Evolutionary conservation across 2,888 invertebrate species (phyloP).

Genomic region (Meta bourneti): DNA sequence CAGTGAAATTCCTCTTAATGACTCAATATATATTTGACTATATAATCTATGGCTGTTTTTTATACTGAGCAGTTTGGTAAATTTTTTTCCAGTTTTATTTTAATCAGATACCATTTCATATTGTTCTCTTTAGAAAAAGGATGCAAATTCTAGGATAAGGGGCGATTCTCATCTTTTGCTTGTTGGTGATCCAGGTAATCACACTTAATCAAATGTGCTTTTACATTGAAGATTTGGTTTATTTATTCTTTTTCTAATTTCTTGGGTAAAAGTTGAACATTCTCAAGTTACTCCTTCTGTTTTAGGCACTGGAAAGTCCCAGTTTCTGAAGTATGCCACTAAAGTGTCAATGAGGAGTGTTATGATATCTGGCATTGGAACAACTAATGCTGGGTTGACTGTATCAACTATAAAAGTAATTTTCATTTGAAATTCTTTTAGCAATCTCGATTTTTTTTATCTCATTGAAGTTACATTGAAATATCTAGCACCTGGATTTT

Average conservation of each 20-base stretch:
- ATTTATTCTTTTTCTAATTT: neutral
- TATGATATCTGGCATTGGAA: constrained; percentile 91
- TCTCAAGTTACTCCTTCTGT: neutral
- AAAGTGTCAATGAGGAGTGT: constrained; percentile 88
- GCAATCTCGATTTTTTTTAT: neutral
- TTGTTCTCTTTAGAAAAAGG: constrained; percentile 79
- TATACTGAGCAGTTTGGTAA: neutral
- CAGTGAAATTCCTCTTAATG: neutral
- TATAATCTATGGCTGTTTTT: neutral
- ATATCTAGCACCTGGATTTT: neutral
- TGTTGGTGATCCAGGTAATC: constrained; percentile 87
- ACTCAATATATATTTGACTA: neutral
- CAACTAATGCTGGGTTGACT: constrained; percentile 92
- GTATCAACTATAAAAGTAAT: constrained; percentile 90
- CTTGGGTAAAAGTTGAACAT: neutral
- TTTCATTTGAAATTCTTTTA: neutral
- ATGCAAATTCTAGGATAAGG: constrained; percentile 83
- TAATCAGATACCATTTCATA: constrained; percentile 1
- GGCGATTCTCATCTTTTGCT: constrained; percentile 92
- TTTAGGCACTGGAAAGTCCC: constrained; percentile 93
- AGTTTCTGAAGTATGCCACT: constrained; percentile 88
- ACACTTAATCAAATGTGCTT: neutral
- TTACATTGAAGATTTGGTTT: neutral
- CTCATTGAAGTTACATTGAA: neutral
- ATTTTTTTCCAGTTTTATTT: neutral